These are phyloP conservation scores for Netta rufina DNA, from an alignment of 2,797 vertebrate species.

Conservation along the genomic window DNA sequence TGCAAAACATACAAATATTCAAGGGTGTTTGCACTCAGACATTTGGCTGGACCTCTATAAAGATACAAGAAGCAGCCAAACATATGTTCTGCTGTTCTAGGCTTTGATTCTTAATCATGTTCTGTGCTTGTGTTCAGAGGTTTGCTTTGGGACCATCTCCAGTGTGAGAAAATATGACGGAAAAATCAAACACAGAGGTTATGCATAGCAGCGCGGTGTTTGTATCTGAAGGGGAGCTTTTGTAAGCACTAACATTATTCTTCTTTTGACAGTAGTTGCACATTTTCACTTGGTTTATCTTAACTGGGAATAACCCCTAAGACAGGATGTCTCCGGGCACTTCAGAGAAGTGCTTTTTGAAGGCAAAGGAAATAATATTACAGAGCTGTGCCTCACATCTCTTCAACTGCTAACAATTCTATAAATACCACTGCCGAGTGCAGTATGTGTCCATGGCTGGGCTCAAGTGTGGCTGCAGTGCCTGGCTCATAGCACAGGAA, in stretches of 20 bases:
- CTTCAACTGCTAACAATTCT: background rate
- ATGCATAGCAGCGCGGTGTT: background rate
- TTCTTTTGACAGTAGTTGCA: conserved; percentile 49
- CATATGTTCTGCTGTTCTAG: conserved; percentile 57
- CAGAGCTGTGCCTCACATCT: conserved; percentile 7
- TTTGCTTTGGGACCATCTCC: conserved; percentile 63
- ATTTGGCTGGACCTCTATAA: conserved; percentile 40
- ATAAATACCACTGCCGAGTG: background rate
- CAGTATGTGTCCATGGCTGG: background rate
- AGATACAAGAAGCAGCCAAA: conserved; percentile 51
- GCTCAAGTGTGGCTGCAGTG: background rate
- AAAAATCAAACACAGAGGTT: conserved; percentile 58
- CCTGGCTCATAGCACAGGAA: background rate
- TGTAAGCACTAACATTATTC: conserved; percentile 45
- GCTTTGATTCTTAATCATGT: conserved; percentile 65
- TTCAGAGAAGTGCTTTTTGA: conserved; percentile 57
- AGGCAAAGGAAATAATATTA: background rate
- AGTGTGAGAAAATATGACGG: conserved; percentile 44
- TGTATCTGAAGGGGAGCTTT: conserved; percentile 5
- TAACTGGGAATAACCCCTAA: conserved; percentile 51
- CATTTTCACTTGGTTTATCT: conserved; percentile 54
- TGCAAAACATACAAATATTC: conserved; percentile 26
- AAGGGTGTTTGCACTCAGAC: conserved; percentile 12
- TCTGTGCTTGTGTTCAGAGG: conserved; percentile 19
- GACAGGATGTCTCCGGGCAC: conserved; percentile 38